phyloP scores from a whole-genome alignment of 2,113 vertebrate species.

The Carassius auratus region DNA sequence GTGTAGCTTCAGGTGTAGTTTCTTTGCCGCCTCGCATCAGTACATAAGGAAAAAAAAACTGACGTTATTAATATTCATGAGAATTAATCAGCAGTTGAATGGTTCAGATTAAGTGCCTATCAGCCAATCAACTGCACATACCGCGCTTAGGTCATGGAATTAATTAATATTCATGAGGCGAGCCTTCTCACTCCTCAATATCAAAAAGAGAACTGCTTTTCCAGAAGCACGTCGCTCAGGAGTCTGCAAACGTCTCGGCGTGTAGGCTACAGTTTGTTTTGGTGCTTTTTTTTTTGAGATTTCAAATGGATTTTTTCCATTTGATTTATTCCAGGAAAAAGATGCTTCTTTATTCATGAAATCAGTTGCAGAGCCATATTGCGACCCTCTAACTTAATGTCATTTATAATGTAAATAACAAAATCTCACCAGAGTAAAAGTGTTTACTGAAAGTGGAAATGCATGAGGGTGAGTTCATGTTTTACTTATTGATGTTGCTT shows the following conservation, averaged over 20 bases:
- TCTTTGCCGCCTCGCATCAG: not conserved
- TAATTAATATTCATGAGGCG: conserved; percentile 26
- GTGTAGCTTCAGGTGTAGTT: no score
- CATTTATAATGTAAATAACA: conserved; percentile 17
- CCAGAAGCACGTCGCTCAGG: not conserved
- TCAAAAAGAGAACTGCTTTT: not conserved
- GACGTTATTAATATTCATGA: not conserved
- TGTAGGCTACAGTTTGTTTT: not conserved
- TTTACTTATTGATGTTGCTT: not conserved
- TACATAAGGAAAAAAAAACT: not conserved
- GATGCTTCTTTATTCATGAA: not conserved
- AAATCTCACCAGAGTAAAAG: not conserved
- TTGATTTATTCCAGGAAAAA: not conserved
- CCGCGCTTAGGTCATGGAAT: not conserved
- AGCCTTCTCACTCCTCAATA: not conserved
- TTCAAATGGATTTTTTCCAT: not conserved
- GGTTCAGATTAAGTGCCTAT: not conserved
- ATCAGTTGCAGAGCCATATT: not conserved
- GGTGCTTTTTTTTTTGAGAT: not conserved
- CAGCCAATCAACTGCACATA: not conserved
- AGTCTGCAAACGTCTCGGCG: not conserved
- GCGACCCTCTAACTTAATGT: no score
- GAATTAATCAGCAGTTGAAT: not conserved
- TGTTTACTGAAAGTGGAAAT: conserved; percentile 30
- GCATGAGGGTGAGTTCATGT: conserved; percentile 32